Base-by-base conservation (phyloP, 2,888 invertebrate genomes). In the Erynnis tages region DNA sequence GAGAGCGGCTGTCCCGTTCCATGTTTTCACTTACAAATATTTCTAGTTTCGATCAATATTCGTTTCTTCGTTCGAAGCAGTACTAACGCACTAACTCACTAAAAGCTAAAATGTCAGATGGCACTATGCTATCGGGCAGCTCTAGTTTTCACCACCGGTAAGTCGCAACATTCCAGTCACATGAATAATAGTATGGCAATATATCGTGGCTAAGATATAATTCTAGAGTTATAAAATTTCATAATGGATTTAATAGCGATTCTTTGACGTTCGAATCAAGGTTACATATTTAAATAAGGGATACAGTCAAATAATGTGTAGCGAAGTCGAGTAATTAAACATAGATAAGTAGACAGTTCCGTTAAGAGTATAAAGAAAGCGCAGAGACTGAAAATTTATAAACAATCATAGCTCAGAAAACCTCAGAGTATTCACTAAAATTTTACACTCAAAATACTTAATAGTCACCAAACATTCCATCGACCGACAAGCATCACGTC, bases 41-140 rank as follows among this genome's bases (percentile, higher is more conserved):
- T 78, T 77, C 56, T 59, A 80, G 71, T 76, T 86, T 87, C 85
- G 85, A 82, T 85, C 79, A 82, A 73, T 72, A 79, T 85, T 88
- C 85, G 85, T 83, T 86, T 83, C 73, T 71, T 86, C 82, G 79
- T 82, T 82, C 79, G 82, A 81, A 83, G 82, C 80, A 71, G 79
- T 77, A 77, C 80, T 81, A 81, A 73, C 73, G 71, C 70, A 73
- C 82, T 85, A 83, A 76, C 46, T 56, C 52, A 72, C 67, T 78
- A 79, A 83, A 83, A 83, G 83, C 87, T 86, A 84, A 70, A 34
- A 69, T 73, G 78, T 86, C 83, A 79, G 86, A 88, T 88, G 88
- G 88, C 88, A 88, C 88, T 73, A 73, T 76, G 78, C 82, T 80
- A 79, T 75, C 81, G 66, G 76, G 78, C 76, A 79, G 80, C 79